Evolutionary conservation across 2,113 vertebrate species (phyloP), one percentile per base, ranked within the genome.

Genomic region (Uria lomvia): DNA sequence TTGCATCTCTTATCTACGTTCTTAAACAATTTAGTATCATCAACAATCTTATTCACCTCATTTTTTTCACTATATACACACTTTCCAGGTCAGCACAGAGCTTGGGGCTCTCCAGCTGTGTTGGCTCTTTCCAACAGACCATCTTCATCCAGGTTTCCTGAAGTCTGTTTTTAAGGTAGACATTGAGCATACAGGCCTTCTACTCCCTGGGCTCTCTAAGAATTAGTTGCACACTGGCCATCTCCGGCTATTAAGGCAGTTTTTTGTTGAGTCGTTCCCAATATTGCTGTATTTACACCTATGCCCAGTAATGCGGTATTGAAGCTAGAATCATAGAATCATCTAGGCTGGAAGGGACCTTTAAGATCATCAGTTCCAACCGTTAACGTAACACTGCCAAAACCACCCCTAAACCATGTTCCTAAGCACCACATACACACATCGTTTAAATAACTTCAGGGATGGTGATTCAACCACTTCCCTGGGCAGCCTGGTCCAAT

Each of bases 31-130:
- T 66, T 12, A 38, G 8, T 77, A 7, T 70, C 10, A 38, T 78
- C 71, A 62, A 2, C 0, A 4, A 7, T 56, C 14, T 47, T 60
- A 45, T 12, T 75, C 14, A 27, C 26, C 36, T 42, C 2, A 0
- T 6, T 47, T 80, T 47, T 29, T 3, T 2, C 40, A 32, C 7
- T 29, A 5, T 3, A 12, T 26, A 0, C 5, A 18, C 20, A 6
- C 9, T 66, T 52, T 7, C 19, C 24, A 36, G 70, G 15, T 82
- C 24, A 78, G 21, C 50, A 27, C 10, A 2, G 1, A 77, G 47
- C 49, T 59, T 55, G n/a, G 59, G 16, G 21, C 13, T 84, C 9
- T 78, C 27, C 56, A 67, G 38, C 38, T 67, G 14, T 86, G 52
- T 36, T 82, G 66, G 12, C 21, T 67, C 29, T 79, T 91, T n/a